These are phyloP conservation scores for Synanthedon vespiformis DNA, from an alignment of 2,888 invertebrate genomes.

Conservation along the genomic window DNA sequence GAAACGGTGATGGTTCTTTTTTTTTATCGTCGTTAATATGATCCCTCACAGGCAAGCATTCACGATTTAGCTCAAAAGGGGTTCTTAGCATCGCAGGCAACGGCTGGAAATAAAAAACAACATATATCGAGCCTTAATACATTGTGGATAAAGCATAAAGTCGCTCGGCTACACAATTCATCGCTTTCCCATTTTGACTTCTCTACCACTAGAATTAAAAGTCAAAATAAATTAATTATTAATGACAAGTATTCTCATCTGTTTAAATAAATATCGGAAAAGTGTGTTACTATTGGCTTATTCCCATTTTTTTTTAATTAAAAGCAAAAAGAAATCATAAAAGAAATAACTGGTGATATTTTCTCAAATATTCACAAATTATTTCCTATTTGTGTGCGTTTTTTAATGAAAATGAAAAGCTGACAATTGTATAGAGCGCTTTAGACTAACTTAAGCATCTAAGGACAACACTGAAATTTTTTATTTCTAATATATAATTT, in stretches of 20 bases:
- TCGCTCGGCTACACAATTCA: conserved; percentile 34
- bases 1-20: conserved; percentile 59
- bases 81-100: conserved; percentile 71
- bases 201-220: no score
- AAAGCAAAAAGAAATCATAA: no score
- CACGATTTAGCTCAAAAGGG: conserved; percentile 71
- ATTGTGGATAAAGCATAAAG: conserved; percentile 49
- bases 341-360: no score
- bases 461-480: conserved; percentile 40
- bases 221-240: no score
- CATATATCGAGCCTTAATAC: conserved; percentile 70
- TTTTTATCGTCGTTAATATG: conserved; percentile 67
- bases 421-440: conserved; percentile 37
- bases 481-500: no score
- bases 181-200: conserved; percentile 20
- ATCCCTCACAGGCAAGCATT: conserved; percentile 71
- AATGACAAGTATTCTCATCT: no score
- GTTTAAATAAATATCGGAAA: no score
- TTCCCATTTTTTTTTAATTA: no score
- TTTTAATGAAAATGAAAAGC: conserved; percentile 20
- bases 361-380: no score
- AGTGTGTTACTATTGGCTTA: no score
- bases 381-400: no score
- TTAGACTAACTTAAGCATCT: conserved; percentile 57
- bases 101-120: conserved; percentile 72